Base-by-base conservation (phyloP, 1,140 invertebrate genomes). In the Drosophila seguyi region DNA sequence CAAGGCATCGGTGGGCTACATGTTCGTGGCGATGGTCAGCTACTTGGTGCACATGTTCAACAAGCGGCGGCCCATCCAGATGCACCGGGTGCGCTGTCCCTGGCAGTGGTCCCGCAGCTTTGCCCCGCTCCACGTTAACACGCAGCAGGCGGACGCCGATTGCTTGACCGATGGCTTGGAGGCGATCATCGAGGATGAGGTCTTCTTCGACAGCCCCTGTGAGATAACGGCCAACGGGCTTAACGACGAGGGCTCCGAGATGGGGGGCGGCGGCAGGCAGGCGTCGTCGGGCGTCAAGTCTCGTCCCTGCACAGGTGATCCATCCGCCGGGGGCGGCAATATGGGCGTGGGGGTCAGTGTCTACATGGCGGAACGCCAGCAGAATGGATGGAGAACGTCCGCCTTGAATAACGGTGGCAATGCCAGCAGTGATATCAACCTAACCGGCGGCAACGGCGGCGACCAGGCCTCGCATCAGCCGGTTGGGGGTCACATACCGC, bases 1-100 rank as follows among this genome's bases (percentile, higher is more conserved):
- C 34, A 95, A 95, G 87, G 94, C 94, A 45, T 94, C 94, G 2
- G 95, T 95, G 0, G 94, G 93, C 11, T 92, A 93, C 48, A 94
- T 95, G 94, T 93, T 95, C 1, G 94, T 94, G 91, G 92, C 93
- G 42, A 94, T 94, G 34, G 55, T 95, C 18, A 93, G 93, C 27
- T 95, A 94, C 36, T 25, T 93, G 29, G 93, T 94, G 8, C 91
- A 94, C 92, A 93, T 94, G 4, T 84, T 95, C 29, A 94, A 93
- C 25, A 92, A 93, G 45, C 93, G 94, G 52, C 93, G 93, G 50
- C 93, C 94, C 13, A 88, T 53, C 14, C 20, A 48, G n/a, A 60
- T 36, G 36, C 53, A 53, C 16, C 75, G 93, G 18, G 91, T 92
- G 22, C 75, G 92, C 11, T 85, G 93, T 38, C 82, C 93, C 3